Conservation (phyloP, 2,797 vertebrate genomes). For the Danio jaintianensis region DNA sequence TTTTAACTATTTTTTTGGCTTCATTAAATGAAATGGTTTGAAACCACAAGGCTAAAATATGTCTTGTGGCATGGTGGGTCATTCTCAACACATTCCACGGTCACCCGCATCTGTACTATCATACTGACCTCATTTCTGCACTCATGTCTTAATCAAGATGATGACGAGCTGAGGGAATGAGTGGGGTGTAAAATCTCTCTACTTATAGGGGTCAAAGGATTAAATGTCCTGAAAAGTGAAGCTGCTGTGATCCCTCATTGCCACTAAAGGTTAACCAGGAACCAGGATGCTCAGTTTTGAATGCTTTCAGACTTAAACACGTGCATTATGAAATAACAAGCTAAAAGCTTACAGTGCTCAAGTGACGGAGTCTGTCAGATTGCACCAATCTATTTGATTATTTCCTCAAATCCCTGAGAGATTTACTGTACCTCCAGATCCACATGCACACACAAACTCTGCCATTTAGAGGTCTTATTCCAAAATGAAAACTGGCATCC, state of each 20-base stretch:
- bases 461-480: background rate
- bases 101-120: background rate
- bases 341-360: background rate
- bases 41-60: conserved; percentile 4
- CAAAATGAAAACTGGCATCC: background rate
- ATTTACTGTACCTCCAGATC: conserved; percentile 26
- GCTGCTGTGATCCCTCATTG: conserved; percentile 5
- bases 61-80: background rate
- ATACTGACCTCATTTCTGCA: background rate
- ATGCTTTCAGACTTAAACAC: conserved; percentile 13
- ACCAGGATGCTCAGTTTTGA: background rate
- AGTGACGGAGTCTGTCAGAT: background rate
- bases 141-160: conserved; percentile 36
- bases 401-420: conserved; percentile 8
- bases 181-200: conserved; percentile 8
- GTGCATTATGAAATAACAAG: conserved; percentile 7
- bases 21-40: conserved; percentile 1
- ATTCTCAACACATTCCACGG: background rate
- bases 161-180: conserved; percentile 14
- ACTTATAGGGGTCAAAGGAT: conserved; percentile 23
- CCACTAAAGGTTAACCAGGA: background rate
- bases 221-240: conserved; percentile 13
- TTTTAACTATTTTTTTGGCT: background rate
- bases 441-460: conserved; percentile 24
- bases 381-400: conserved; percentile 24